phyloP scores from a whole-genome alignment of 2,888 invertebrate genomes.

The Ophioninae sp. region DNA sequence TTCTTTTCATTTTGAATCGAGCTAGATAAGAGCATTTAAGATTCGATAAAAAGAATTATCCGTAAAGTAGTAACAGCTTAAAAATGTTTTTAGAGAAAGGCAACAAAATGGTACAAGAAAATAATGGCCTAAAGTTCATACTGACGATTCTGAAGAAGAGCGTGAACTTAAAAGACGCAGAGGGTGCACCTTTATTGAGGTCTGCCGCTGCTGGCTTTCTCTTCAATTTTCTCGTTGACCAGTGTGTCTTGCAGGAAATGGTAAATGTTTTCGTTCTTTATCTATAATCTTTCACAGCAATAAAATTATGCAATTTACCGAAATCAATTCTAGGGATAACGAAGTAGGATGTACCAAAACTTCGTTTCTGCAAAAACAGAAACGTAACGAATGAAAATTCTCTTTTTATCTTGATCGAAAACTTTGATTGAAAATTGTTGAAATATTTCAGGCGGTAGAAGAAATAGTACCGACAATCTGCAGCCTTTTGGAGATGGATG shows the following conservation, averaged over 20 bases:
- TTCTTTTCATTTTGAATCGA: neutral
- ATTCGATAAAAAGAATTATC: neutral
- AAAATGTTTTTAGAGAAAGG: constrained; percentile 71
- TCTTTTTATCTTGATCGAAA: neutral
- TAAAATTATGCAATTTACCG: neutral
- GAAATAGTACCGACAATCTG: constrained; percentile 81
- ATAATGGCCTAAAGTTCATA: constrained; percentile 82
- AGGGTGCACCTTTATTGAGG: constrained; percentile 82
- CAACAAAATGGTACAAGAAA: constrained; percentile 74
- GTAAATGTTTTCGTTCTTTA: constrained; percentile 63
- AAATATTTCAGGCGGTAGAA: constrained; percentile 78
- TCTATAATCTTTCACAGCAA: neutral
- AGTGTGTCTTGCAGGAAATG: constrained; percentile 85
- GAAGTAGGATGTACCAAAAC: neutral
- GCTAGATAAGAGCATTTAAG: too few relatives aligned
- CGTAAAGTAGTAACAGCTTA: neutral
- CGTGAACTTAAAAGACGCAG: constrained; percentile 65
- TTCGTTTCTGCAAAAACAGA: too few relatives aligned
- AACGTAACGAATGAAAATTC: too few relatives aligned
- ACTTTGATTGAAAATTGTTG: neutral
- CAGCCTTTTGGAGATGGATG: constrained; percentile 81
- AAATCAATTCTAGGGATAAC: neutral
- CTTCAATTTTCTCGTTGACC: constrained; percentile 90
- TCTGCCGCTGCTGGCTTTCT: constrained; percentile 88
- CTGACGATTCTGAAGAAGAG: constrained; percentile 72